These are phyloP conservation scores for Scomber scombrus DNA, from an alignment of 2,113 vertebrate species.

Conservation along the genomic window DNA sequence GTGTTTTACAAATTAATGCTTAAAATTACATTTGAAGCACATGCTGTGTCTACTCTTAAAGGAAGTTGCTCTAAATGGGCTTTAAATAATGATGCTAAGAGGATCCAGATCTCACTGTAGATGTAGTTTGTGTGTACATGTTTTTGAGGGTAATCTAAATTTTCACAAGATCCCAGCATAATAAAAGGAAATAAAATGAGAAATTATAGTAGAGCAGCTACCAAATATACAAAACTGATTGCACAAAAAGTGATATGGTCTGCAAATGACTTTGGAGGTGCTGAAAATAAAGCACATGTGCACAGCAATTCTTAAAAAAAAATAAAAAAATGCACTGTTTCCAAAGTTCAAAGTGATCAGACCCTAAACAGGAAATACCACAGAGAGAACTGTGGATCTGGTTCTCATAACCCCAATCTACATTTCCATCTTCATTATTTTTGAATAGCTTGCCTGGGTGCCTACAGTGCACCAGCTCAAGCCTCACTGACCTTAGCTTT, in stretches of 20 bases:
- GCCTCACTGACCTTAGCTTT: conserved; percentile 92
- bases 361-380: conserved; percentile 80
- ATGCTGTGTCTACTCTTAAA: neutral
- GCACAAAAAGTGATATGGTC: neutral
- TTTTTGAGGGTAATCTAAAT: conserved; percentile 3
- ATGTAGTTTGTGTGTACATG: neutral
- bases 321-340: conserved; percentile 10
- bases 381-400: conserved; percentile 32
- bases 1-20: neutral
- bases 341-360: conserved; percentile 43
- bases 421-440: neutral
- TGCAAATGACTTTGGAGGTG: conserved; percentile 2
- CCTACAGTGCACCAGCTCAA: neutral
- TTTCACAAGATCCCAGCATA: neutral
- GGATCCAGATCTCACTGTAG: neutral
- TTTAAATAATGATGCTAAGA: conserved; percentile 40
- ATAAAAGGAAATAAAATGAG: neutral
- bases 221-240: neutral
- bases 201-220: neutral
- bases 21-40: neutral
- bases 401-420: conserved; percentile 41
- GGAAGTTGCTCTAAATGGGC: conserved; percentile 4
- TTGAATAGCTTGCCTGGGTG: neutral
- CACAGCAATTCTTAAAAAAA: neutral
- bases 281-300: conserved; percentile 24